A percentile compares a stretch with the other conserved stretches of the same genome.
Evolutionary conservation across 2,113 vertebrate genomes (phyloP).

Genomic region (Abramis brama): DNA sequence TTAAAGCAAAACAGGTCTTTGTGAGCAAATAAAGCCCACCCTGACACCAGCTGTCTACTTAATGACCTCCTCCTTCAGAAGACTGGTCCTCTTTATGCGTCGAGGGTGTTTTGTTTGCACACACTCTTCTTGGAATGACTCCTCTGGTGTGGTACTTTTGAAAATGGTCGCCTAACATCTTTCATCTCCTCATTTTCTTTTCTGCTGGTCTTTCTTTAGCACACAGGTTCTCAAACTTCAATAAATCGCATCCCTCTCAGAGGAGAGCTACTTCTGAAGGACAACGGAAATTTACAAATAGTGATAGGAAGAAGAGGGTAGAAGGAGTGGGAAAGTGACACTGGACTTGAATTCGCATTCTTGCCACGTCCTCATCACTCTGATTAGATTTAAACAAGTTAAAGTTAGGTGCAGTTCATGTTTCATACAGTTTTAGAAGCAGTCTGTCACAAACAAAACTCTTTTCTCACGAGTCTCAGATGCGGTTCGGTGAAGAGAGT

Average conservation of each 20-base stretch:
- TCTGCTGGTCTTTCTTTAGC: background rate
- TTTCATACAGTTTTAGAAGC: background rate
- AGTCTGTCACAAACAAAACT: background rate
- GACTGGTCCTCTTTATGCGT: slow-evolving; percentile 27
- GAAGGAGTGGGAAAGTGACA: background rate
- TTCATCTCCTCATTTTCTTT: background rate
- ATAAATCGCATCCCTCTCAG: background rate
- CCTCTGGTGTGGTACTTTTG: background rate
- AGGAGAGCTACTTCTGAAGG: background rate
- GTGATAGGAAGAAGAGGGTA: background rate
- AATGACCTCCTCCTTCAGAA: slow-evolving; percentile 26
- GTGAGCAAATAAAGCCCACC: slow-evolving; percentile 29
- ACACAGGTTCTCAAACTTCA: background rate
- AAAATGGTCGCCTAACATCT: slow-evolving; percentile 21
- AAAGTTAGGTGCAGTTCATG: background rate
- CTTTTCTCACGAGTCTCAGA: background rate
- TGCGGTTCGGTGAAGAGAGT: background rate
- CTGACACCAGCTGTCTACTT: slow-evolving; percentile 31
- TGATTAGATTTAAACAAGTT: background rate
- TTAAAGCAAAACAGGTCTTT: slow-evolving; percentile 60
- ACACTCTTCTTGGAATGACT: slow-evolving; percentile 7
- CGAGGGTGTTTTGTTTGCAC: slow-evolving; percentile 27
- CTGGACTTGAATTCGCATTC: background rate
- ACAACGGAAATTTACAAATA: background rate
- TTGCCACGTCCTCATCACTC: background rate